A percentile compares a stretch with the other conserved stretches of the same genome.
These are phyloP conservation scores for Calycopis cecrops DNA, from an alignment of 1,140 invertebrate species.

Conservation along the genomic window DNA sequence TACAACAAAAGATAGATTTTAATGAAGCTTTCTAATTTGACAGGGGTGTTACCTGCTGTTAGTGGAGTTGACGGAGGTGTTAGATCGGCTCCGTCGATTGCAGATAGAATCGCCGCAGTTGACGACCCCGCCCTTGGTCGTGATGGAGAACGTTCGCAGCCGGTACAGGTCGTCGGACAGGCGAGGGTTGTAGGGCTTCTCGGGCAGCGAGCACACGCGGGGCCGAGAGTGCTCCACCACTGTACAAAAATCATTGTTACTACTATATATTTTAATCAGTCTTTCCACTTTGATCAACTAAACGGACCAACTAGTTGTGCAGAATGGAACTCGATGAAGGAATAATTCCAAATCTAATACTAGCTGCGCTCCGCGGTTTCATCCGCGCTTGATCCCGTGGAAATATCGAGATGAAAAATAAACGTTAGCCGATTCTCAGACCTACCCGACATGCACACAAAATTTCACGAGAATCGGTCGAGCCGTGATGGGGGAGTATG, in stretches of 20 bases:
- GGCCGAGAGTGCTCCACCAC: conserved; percentile 88
- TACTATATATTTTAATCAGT: too few species aligned
- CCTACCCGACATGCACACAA: too few species aligned
- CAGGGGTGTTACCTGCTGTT: conserved; percentile 80
- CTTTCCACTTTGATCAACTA: too few species aligned
- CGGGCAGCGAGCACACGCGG: conserved; percentile 87
- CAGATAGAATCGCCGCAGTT: conserved; percentile 94
- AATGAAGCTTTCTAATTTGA: neutral
- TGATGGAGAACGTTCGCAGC: conserved; percentile 91
- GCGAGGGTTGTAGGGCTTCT: conserved; percentile 88
- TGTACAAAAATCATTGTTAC: conserved; percentile 42
- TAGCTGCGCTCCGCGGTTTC: too few species aligned
- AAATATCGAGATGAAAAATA: too few species aligned
- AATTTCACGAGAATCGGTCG: too few species aligned
- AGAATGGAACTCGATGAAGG: too few species aligned
- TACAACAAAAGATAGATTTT: neutral
- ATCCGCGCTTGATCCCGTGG: too few species aligned
- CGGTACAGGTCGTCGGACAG: conserved; percentile 89
- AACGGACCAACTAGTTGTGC: too few species aligned
- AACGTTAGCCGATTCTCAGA: too few species aligned
- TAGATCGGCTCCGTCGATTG: conserved; percentile 85
- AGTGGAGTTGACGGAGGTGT: conserved; percentile 88
- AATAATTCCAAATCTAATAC: too few species aligned
- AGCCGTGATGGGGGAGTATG: too few species aligned
- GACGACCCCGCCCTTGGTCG: conserved; percentile 88